Evolutionary conservation across 2,888 invertebrate species (phyloP), one percentile per base, ranked within the genome.

Genomic region (Icerya purchasi): DNA sequence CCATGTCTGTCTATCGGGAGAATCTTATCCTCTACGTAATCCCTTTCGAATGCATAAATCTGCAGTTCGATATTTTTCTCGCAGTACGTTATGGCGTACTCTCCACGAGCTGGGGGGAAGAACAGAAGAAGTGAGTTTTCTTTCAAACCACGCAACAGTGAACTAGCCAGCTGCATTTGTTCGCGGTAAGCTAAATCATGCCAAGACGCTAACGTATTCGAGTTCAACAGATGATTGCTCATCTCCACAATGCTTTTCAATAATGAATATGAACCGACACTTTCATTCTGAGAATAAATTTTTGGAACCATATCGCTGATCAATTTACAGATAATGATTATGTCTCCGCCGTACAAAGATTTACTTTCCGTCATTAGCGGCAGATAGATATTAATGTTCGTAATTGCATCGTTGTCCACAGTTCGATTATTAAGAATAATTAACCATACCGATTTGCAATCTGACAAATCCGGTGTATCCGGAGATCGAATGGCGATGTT

Each of bases 31-130:
- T 79, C 75, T 62, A 83, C 82, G 64, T 84, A 84, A 68, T 83
- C 81, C 0, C 85, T 83, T 72, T 89, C 87, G 66, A 90, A 71
- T 10, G 90, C 87, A 65, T 87, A 77, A 8, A 91, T 87, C 53
- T 88, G 87, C 65, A 90, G 75, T 73, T 89, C 89, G 71, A 91
- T 89, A 78, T 91, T 90, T 71, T 85, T 85, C 62, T 84, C 86
- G 66, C 84, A 82, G 69, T 87, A 86, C 65, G 86, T 77, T 55
- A 90, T 83, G 60, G 84, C 86, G 69, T 86, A 86, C 72, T 89
- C 86, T 62, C 83, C 78, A n/a, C n/a, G n/a, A 60, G 81, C 81
- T 18, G 90, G 82, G 19, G 87, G 86, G 67, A 89, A 86, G 10
- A 90, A 90, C 61, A 91, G 72, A 1, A 91, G 76, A 70, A 90